Percentiles rank a stretch among this genome's conserved stretches.
Conservation (phyloP, 2,888 invertebrate species). For the Apamea anceps region DNA sequence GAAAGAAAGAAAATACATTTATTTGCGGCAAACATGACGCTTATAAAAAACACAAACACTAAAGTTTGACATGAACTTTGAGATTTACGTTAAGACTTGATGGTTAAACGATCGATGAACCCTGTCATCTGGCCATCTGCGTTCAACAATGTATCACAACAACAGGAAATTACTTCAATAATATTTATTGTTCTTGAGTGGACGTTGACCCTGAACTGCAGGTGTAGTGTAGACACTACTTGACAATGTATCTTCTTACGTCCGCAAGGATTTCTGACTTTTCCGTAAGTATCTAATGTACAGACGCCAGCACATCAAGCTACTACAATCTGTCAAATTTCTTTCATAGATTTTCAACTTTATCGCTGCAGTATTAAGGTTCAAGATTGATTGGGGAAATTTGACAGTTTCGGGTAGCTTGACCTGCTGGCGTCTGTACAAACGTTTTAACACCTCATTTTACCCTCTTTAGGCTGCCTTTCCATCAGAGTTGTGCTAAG, state of each 20-base stretch:
- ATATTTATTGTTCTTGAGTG: slow-evolving; percentile 38
- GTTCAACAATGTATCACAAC: slow-evolving; percentile 17
- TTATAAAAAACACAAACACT: not conserved
- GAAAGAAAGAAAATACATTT: too few relatives aligned
- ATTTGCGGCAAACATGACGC: too few relatives aligned
- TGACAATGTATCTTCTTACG: not conserved
- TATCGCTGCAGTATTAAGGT: too few relatives aligned
- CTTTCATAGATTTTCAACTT: too few relatives aligned
- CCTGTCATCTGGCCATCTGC: not conserved
- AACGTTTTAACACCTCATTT: not conserved
- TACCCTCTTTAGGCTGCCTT: not conserved
- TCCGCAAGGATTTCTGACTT: not conserved
- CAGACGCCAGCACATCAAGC: too few relatives aligned
- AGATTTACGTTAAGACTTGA: not conserved
- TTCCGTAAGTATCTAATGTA: not conserved
- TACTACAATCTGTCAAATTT: too few relatives aligned
- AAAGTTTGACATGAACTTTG: not conserved
- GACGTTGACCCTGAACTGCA: slow-evolving; percentile 15
- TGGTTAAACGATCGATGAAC: slow-evolving; percentile 16
- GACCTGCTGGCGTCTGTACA: too few relatives aligned
- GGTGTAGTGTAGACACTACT: not conserved
- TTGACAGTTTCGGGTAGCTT: too few relatives aligned
- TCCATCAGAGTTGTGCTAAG: not conserved
- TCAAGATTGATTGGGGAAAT: too few relatives aligned
- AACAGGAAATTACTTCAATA: slow-evolving; percentile 40